Conservation (phyloP, 2,888 invertebrate species). For the Cataglyphis livida region DNA sequence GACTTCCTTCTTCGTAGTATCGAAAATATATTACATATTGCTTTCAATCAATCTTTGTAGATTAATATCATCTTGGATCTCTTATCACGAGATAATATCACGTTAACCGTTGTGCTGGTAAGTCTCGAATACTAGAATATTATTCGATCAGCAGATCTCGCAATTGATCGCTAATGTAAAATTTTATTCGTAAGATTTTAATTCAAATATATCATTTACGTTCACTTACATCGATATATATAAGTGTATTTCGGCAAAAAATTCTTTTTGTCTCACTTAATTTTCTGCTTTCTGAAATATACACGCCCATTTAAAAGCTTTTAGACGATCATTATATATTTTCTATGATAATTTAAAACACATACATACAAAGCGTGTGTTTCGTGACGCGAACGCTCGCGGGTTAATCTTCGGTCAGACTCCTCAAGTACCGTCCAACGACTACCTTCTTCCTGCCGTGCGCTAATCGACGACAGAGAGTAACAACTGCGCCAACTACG, state of each 20-base stretch:
- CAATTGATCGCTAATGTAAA: neutral
- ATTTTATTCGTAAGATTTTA: neutral
- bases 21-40: conserved; percentile 1
- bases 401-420: conserved; percentile 38
- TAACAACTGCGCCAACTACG: conserved; percentile 58
- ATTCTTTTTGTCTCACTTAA: neutral
- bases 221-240: no score
- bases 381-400: conserved; percentile 36
- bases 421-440: conserved; percentile 31
- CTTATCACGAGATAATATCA: conserved; percentile 29
- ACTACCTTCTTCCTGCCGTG: conserved; percentile 49
- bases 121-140: conserved; percentile 6
- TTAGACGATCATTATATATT: conserved; percentile 7
- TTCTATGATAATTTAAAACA: conserved; percentile 26
- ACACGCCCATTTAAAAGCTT: neutral
- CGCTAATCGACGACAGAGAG: conserved; percentile 63
- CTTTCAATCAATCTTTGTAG: conserved; percentile 10
- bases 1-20: conserved; percentile 24
- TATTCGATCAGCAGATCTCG: conserved; percentile 10
- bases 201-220: neutral
- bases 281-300: neutral
- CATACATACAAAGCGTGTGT: conserved; percentile 13
- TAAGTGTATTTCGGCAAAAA: neutral
- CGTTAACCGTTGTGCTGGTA: conserved; percentile 5
- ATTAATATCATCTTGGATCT: conserved; percentile 21